Evolutionary conservation across 2,113 vertebrate species (phyloP), one percentile per base, ranked within the genome.

Genomic region (Lampris incognitus): DNA sequence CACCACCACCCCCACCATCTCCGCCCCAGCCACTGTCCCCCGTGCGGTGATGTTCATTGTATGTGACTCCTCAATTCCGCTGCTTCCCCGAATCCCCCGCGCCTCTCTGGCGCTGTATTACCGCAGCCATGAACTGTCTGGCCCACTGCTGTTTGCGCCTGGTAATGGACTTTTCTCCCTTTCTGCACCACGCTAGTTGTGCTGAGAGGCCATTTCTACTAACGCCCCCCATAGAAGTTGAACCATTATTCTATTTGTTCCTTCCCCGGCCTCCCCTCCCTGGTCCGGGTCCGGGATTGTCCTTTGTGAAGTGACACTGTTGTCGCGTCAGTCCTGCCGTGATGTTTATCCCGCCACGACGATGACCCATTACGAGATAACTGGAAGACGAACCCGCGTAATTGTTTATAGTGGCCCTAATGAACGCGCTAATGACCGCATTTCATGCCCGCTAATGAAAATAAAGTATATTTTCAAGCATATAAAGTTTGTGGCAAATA

Each of bases 51-150:
- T 69, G 72, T 69, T 93, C 88, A 93, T 93, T 93, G 90, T 75
- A 91, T 94, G 92, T 94, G 93, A 94, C 93, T 94, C 91, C 86
- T 92, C 93, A 91, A 94, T 94, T 87, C 90, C 86, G 81, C 86
- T 91, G 93, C 92, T 94, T 94, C 92, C 93, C 92, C 65, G 90
- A 91, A 88, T 92, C 92, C 91, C 88, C 91, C 89, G 88, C 85
- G 88, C 91, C 92, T 93, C 92, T 85, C 89, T 91, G 88, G 82
- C 42, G 81, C 80, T 83, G 87, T 90, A 90, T 91, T 87, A 88
- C 85, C 46, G 79, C 76, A 24, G 64, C 86, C 76, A 80, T 91
- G 92, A 92, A 90, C 88, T 87, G 69, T 87, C 70, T 82, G 88
- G 89, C 92, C 89, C 92, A 89, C 79, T 77, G 78, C 76, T 87